Percentiles rank a stretch among this genome's conserved stretches.
These are phyloP conservation scores for Bombus sibiricus DNA, from an alignment of 1,140 invertebrate species.

Conservation along the genomic window DNA sequence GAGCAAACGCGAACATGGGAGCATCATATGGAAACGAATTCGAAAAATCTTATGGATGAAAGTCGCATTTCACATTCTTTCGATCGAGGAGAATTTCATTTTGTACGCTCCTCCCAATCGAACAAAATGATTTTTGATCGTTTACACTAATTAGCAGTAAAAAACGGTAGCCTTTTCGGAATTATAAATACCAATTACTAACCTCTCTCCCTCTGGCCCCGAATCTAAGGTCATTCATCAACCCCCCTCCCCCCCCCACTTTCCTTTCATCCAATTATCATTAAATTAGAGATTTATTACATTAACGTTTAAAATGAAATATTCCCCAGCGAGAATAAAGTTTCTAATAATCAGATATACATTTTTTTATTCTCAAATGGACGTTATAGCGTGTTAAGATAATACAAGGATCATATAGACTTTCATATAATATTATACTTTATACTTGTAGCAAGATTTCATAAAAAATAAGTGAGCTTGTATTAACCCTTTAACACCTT, in stretches of 20 bases:
- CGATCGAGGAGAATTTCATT: constrained; percentile 45
- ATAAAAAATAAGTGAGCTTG: constrained; percentile 59
- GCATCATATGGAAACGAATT: constrained; percentile 33
- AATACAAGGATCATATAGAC: constrained; percentile 62
- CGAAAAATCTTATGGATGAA: neutral
- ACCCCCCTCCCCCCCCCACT: too few species aligned
- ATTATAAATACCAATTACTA: constrained; percentile 40
- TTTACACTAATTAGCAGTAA: constrained; percentile 61
- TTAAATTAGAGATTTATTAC: constrained; percentile 55
- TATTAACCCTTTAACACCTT: constrained; percentile 43
- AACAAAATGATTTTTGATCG: constrained; percentile 50
- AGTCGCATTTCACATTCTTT: constrained; percentile 26
- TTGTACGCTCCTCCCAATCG: constrained; percentile 27
- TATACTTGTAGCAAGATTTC: constrained; percentile 62
- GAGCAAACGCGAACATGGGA: constrained; percentile 10
- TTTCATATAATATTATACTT: constrained; percentile 58
- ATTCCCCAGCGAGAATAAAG: constrained; percentile 51
- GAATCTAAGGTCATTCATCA: constrained; percentile 4
- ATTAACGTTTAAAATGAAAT: constrained; percentile 41
- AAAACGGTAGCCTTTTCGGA: constrained; percentile 38
- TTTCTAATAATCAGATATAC: constrained; percentile 59
- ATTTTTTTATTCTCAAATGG: constrained; percentile 63
- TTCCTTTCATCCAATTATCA: constrained; percentile 21
- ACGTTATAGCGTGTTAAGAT: constrained; percentile 61
- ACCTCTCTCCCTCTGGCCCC: neutral